Percentiles rank a stretch among this genome's conserved stretches.
Evolutionary conservation across 2,113 vertebrate species (phyloP).

Genomic region (Etia nguti): DNA sequence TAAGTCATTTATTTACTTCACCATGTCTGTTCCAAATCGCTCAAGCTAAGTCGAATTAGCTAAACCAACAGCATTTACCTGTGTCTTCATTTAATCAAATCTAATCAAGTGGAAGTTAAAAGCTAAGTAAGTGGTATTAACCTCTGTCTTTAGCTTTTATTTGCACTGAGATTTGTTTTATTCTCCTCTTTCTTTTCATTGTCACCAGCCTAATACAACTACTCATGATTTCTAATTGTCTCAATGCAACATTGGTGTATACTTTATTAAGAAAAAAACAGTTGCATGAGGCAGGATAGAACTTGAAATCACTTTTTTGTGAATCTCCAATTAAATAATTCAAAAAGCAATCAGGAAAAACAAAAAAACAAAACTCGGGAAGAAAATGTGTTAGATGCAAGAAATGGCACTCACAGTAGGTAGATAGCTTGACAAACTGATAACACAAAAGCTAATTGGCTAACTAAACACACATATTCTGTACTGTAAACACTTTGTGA

Average conservation of each 20-base stretch:
- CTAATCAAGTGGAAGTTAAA: neutral
- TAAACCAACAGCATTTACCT: neutral
- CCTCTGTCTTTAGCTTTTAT: neutral
- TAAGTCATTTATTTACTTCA: neutral
- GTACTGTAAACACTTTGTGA: neutral
- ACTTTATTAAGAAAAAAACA: neutral
- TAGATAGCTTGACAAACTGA: neutral
- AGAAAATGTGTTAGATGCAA: neutral
- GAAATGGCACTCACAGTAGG: neutral
- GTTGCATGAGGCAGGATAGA: neutral
- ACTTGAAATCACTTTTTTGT: neutral
- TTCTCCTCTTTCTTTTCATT: neutral
- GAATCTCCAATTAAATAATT: neutral
- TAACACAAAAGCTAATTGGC: neutral
- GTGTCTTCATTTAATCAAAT: neutral
- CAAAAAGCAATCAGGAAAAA: neutral
- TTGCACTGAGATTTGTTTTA: neutral
- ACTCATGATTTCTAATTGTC: neutral
- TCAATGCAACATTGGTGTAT: neutral
- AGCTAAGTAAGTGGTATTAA: neutral
- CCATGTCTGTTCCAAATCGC: neutral
- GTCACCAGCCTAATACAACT: neutral
- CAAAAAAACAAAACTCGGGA: neutral
- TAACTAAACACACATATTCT: neutral
- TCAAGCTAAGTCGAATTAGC: neutral